A percentile compares a stretch with the other conserved stretches of the same genome.
phyloP scores from a whole-genome alignment of 2,888 invertebrate species.

The Pachycephus smyrnensis region DNA sequence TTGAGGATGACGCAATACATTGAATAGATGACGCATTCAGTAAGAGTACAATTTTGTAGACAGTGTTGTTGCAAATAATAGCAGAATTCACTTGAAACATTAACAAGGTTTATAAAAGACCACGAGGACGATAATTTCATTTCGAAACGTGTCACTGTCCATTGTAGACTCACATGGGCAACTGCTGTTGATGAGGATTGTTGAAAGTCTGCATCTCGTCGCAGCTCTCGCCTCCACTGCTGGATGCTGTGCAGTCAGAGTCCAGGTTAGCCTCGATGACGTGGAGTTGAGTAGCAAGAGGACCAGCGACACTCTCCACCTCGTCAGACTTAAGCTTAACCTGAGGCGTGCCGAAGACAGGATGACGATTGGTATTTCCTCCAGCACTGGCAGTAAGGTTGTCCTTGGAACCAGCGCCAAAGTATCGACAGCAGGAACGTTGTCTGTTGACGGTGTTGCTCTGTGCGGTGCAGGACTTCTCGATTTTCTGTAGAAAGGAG shows the following conservation, averaged over 20 bases:
- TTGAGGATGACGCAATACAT: not conserved
- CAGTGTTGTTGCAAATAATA: not conserved
- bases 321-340: conserved; percentile 67
- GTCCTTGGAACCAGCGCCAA: conserved; percentile 70
- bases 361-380: conserved; percentile 47
- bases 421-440: conserved; percentile 66
- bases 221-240: conserved; percentile 94
- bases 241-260: conserved; percentile 93
- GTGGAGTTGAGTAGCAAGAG: conserved; percentile 79
- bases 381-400: conserved; percentile 31
- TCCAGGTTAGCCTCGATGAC: conserved; percentile 83
- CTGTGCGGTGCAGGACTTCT: conserved; percentile 60
- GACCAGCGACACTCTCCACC: conserved; percentile 79
- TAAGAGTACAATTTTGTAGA: not conserved
- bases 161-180: conserved; percentile 80
- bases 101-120: not conserved
- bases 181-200: conserved; percentile 80
- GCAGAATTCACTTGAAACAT: not conserved
- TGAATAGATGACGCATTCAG: not conserved
- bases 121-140: not conserved
- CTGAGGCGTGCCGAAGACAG: conserved; percentile 57
- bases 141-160: not conserved
- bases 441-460: conserved; percentile 60
- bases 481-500: conserved; percentile 60
- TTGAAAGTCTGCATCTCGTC: conserved; percentile 87